These are phyloP conservation scores for Ormia ochracea DNA, from an alignment of 2,888 invertebrate species.

Conservation along the genomic window DNA sequence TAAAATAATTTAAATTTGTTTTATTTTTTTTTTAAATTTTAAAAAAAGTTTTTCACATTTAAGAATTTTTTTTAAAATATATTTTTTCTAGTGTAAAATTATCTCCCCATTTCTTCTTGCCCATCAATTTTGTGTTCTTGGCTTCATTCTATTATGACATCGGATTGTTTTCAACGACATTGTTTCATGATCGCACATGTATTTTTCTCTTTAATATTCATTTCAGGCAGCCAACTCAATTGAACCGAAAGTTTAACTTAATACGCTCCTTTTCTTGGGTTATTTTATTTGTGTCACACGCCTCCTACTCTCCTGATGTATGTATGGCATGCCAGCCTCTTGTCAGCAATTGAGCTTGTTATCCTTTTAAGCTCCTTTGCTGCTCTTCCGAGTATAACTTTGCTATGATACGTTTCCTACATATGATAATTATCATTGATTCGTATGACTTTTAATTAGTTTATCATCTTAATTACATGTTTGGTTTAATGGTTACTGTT, in stretches of 20 bases:
- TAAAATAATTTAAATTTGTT: too few relatives aligned
- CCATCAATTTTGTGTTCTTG: background rate
- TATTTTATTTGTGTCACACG: background rate
- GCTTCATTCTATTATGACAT: background rate
- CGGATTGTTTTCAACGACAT: conserved; percentile 15
- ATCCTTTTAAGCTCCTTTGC: background rate
- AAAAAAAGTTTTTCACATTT: too few relatives aligned
- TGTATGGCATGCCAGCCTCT: background rate
- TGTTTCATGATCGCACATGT: background rate
- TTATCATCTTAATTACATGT: conserved; percentile 54
- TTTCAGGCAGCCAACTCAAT: conserved; percentile 49
- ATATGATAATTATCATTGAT: conserved; percentile 54
- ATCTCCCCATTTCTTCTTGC: background rate
- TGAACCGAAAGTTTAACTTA: conserved; percentile 50
- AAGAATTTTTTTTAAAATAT: background rate
- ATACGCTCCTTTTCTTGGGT: conserved; percentile 25
- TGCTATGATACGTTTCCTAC: conserved; percentile 23
- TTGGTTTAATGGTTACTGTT: background rate
- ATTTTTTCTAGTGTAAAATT: background rate
- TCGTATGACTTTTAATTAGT: conserved; percentile 60
- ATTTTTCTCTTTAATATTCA: conserved; percentile 46
- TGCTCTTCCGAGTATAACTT: background rate
- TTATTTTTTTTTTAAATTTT: too few relatives aligned
- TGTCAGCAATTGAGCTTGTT: conserved; percentile 9
- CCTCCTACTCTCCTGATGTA: conserved; percentile 43